Evolutionary conservation across 2,797 vertebrate genomes (phyloP).

Genomic region (Malacoraja senta): DNA sequence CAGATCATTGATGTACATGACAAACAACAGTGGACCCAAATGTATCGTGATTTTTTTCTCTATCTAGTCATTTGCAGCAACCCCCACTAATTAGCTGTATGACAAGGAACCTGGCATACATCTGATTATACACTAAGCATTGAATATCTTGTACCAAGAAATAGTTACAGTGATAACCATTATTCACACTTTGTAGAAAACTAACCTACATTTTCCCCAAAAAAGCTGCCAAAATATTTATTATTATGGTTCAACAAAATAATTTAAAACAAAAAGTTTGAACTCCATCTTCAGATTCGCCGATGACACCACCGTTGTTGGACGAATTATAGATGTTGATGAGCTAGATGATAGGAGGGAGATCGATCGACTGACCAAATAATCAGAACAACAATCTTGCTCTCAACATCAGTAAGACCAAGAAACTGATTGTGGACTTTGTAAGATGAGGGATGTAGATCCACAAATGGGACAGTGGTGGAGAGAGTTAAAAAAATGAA

Average conservation of each 20-base stretch:
- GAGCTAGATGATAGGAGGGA: no score
- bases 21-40: no score
- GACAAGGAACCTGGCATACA: conserved; percentile 16
- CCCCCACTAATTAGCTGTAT: conserved; percentile 41
- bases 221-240: not conserved
- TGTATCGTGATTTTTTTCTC: conserved; percentile 40
- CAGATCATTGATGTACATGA: no score
- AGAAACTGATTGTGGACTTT: no score
- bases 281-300: not conserved
- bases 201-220: not conserved
- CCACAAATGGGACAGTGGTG: no score
- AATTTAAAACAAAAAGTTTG: not conserved
- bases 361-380: no score
- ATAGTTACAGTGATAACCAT: not conserved
- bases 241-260: not conserved
- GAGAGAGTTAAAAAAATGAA: no score
- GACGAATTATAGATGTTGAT: no score
- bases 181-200: not conserved
- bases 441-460: no score
- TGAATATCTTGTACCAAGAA: not conserved
- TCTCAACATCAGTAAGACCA: no score
- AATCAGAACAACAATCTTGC: no score
- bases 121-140: not conserved
- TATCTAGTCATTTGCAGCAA: conserved; percentile 41
- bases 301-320: no score